phyloP scores from a whole-genome alignment of 2,888 invertebrate genomes.

The Aleiodes alternator region DNA sequence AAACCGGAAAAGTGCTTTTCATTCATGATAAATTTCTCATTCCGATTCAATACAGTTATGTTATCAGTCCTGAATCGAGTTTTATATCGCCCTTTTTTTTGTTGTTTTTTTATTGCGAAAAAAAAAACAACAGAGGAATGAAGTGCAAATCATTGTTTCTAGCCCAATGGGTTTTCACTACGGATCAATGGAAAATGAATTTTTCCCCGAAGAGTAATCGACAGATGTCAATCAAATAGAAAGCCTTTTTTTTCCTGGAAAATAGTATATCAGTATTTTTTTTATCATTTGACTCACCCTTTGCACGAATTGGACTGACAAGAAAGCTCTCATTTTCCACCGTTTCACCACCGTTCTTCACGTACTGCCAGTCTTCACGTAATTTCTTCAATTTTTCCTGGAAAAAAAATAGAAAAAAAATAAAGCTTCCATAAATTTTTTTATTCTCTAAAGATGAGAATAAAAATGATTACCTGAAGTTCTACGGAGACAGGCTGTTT shows the following conservation, averaged over 20 bases:
- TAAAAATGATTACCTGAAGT: constrained; percentile 71
- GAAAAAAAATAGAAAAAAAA: constrained; percentile 41
- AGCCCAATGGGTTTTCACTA: no score
- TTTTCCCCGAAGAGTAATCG: no score
- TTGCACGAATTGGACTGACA: constrained; percentile 29
- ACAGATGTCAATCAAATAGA: no score
- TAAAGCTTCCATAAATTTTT: neutral
- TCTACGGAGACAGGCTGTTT: constrained; percentile 76
- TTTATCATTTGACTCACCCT: constrained; percentile 60
- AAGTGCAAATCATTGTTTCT: no score
- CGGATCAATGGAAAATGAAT: no score
- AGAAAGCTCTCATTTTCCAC: constrained; percentile 28
- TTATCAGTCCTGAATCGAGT: no score
- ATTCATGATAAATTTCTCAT: no score
- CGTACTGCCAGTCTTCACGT: constrained; percentile 77
- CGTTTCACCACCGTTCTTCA: constrained; percentile 71
- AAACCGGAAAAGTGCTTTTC: constrained; percentile 5
- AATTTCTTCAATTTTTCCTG: constrained; percentile 78
- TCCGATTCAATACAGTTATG: no score
- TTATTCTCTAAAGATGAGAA: neutral
- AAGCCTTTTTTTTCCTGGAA: neutral
- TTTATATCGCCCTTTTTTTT: no score
- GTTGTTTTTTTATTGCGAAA: no score
- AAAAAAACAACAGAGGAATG: no score
- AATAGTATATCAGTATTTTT: neutral